Evolutionary conservation across 2,113 vertebrate species (phyloP), one percentile per base, ranked within the genome.

Genomic region (Proteles cristata): DNA sequence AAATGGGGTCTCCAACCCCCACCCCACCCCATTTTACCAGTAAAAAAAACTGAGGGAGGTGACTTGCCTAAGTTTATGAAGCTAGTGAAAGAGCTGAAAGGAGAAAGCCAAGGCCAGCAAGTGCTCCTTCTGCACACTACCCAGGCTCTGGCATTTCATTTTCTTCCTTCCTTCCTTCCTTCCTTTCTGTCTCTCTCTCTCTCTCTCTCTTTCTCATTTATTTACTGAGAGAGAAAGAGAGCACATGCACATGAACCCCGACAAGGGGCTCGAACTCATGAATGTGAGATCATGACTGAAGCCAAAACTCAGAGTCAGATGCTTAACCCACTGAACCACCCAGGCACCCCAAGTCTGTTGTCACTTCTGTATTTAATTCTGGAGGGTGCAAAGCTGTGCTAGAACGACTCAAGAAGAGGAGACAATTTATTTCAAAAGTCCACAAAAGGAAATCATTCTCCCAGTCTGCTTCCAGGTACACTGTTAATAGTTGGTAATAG

Each of bases 361-460:
- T 61, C 58, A 61, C 23, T 63, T 92, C 88, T 55, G 65, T 39
- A 65, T 55, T 92, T 79, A 80, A 48, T 85, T 55, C 79, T 68
- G 31, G 53, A 85, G 50, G 19, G 33, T 92, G 66, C 25, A 77
- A 83, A 84, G 50, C 12, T 63, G 4, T 9, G 19, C 79, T 53
- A 71, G 9, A 65, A 80, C 68, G 14, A 55, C 48, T 85, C 21
- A 31, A 45, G 43, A 79, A 71, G 33, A 79, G 35, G 21, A 69
- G 15, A 87, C 4, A 88, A 69, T 86, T 68, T 55, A 84, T 65
- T 77, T 91, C 84, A 74, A 76, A 95, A 69, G 43, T 23, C 53
- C 33, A 77, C 39, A 35, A 82, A 95, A 93, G 45, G 15, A 66
- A 91, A 77, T 87, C 43, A 90, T 86, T 87, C 74, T 26, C 73